These are phyloP conservation scores for Centroberyx gerrardi DNA, from an alignment of 2,797 vertebrate genomes.

Conservation along the genomic window DNA sequence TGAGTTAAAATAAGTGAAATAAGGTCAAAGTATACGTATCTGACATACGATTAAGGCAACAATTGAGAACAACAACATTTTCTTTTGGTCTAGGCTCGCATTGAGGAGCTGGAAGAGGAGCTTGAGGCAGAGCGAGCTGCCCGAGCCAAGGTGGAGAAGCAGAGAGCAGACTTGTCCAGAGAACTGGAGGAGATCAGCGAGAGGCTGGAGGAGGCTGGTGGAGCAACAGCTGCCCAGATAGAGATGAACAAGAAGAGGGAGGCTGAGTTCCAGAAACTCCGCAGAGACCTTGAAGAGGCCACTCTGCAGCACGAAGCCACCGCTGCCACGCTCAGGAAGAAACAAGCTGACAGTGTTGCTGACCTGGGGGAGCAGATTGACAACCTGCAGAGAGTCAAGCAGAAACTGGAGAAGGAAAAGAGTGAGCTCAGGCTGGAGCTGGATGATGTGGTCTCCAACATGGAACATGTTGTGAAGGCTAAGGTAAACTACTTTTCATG, in stretches of 20 bases:
- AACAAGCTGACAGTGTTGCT: too few relatives aligned
- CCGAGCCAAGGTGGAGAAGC: constrained; percentile 90
- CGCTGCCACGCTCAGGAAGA: too few relatives aligned
- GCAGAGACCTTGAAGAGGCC: too few relatives aligned
- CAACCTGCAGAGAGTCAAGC: too few relatives aligned
- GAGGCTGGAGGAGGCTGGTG: constrained; percentile 91
- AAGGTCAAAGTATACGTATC: background rate
- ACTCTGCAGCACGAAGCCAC: too few relatives aligned
- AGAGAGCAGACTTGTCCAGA: constrained; percentile 87
- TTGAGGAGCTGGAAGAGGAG: constrained; percentile 91
- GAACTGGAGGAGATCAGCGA: constrained; percentile 94
- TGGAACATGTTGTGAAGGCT: constrained; percentile 89
- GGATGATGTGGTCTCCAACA: constrained; percentile 90
- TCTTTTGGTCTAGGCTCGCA: constrained; percentile 81
- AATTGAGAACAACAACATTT: background rate
- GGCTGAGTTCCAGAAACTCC: too few relatives aligned
- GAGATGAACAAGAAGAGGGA: too few relatives aligned
- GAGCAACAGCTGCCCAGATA: constrained; percentile 81
- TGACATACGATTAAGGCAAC: background rate
- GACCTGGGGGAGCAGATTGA: too few relatives aligned
- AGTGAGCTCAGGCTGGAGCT: constrained; percentile 87
- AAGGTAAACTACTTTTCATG: constrained; percentile 76
- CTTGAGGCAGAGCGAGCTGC: constrained; percentile 88
- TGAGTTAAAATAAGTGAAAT: constrained; percentile 46
- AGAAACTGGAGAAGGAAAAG: too few relatives aligned